Base-by-base conservation (phyloP, 2,888 invertebrate genomes). In the Morpho deidamia region DNA sequence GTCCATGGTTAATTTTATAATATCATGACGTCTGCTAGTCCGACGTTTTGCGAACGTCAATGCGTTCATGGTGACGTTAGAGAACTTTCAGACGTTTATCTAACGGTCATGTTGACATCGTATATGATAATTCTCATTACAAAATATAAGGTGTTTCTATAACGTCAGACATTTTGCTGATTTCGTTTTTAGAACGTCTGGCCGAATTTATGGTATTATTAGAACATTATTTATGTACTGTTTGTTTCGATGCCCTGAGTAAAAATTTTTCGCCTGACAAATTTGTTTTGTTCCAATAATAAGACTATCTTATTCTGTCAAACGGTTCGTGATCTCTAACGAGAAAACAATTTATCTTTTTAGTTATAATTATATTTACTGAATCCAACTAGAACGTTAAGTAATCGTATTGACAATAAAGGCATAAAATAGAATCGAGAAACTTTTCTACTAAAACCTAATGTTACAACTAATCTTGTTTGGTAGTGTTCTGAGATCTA, bases 11-110 rank as follows among this genome's bases (percentile, higher is more conserved):
- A 61, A 44, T 60, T 53, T 62, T 60, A 60, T 64, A 59, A 46
- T 56, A 49, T 45, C 37, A 62, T 76, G 71, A 72, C 76, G 75
- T 66, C 56, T 33, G 53, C 57, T 55, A 63, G 68, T 68, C 53
- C 51, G 67, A 71, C 66, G 69, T 60, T 61, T 59, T 46, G 48
- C 64, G 62, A 62, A 72, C 76, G 73, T 74, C 72, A 70, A 71
- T 66, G 63, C 58, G 58, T 56, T 64, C 51, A 52, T 57, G 51
- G 59, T 75, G 74, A 74, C 76, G 73, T 59, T 62, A 57, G 61
- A 45, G 46, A 39, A 53, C 51, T 53, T 58, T 58, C 58, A 60
- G 60, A 53, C 59, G 48, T 55, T 48, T 45, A 37, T 40, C 46
- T 45, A 55, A 56, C 39, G 46, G 35, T 54, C 43, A 43, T 46